Conservation (phyloP, 2,888 invertebrate species). For the Mimas tiliae region DNA sequence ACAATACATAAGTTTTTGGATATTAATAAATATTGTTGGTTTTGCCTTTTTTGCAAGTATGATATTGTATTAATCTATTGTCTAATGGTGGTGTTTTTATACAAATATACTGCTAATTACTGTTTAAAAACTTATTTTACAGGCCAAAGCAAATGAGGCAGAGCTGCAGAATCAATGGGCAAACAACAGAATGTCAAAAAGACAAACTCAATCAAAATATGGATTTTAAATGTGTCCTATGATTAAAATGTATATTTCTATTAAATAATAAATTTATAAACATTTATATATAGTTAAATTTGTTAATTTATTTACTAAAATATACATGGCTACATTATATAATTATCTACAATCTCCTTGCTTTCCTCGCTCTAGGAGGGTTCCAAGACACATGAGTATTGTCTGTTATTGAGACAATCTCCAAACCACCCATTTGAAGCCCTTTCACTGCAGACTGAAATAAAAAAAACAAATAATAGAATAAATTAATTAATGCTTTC, state of each 20-base stretch:
- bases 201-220: conserved; percentile 97
- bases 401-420: conserved; percentile 97
- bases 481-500: no score
- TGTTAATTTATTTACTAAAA: conserved; percentile 7
- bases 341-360: conserved; percentile 88
- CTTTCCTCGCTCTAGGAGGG: conserved; percentile 93
- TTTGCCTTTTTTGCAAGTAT: no score
- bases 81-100: no score
- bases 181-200: conserved; percentile 91
- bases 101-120: no score
- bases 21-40: no score
- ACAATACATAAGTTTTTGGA: no score
- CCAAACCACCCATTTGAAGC: conserved; percentile 94
- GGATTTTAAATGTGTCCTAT: conserved; percentile 88
- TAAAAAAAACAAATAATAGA: conserved; percentile 30
- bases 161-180: conserved; percentile 98
- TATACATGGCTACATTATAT: conserved; percentile 1
- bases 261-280: conserved; percentile 8
- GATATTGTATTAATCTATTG: no score
- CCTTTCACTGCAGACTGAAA: conserved; percentile 96
- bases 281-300: neutral
- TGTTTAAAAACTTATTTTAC: conserved; percentile 59
- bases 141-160: conserved; percentile 97
- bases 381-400: conserved; percentile 93
- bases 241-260: conserved; percentile 16